These are phyloP conservation scores for Alectura lathami DNA, from an alignment of 2,113 vertebrate genomes.

Conservation along the genomic window DNA sequence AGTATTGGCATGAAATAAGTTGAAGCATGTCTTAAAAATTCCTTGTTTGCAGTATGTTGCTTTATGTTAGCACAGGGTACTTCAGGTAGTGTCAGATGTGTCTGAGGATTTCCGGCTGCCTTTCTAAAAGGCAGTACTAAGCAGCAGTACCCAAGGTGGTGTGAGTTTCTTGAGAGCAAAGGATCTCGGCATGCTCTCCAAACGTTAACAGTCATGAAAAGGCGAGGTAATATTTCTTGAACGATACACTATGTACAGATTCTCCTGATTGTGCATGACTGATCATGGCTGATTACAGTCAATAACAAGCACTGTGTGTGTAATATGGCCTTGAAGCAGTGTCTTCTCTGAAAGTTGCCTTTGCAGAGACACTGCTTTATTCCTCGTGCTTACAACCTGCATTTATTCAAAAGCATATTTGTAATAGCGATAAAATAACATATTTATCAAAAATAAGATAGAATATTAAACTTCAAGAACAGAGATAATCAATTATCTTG, in stretches of 20 bases:
- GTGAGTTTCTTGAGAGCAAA: not conserved
- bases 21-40: not conserved
- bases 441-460: not conserved
- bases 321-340: not conserved
- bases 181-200: not conserved
- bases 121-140: not conserved
- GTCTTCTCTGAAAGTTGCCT: not conserved
- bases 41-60: not conserved
- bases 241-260: not conserved
- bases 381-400: not conserved
- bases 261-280: not conserved
- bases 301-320: not conserved
- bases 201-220: not conserved
- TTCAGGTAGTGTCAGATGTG: conserved; percentile 10
- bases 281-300: not conserved
- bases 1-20: not conserved
- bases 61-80: not conserved
- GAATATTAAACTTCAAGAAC: not conserved
- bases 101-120: conserved; percentile 29
- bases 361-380: not conserved
- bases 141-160: not conserved
- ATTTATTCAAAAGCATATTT: not conserved
- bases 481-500: not conserved
- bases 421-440: not conserved
- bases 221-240: not conserved